Conservation (phyloP, 2,113 vertebrate genomes). For the Xyrauchen texanus region DNA sequence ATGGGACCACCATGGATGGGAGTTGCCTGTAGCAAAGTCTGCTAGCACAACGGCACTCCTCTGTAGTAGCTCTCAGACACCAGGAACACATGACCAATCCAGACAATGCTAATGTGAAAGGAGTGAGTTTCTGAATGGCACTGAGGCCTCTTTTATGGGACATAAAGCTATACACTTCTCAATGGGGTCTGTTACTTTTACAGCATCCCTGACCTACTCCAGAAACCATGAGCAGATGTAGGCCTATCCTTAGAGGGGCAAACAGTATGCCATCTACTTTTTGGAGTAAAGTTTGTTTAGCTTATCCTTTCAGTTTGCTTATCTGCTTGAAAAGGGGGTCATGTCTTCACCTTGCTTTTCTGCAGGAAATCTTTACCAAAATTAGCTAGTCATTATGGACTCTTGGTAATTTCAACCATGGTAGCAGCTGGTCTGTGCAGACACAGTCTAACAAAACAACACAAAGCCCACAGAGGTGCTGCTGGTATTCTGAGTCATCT, state of each 20-base stretch:
- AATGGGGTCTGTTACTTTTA: slow-evolving; percentile 44
- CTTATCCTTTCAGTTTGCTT: slow-evolving; percentile 29
- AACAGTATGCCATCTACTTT: slow-evolving; percentile 20
- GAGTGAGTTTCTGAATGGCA: slow-evolving; percentile 44
- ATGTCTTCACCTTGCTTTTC: slow-evolving; percentile 26
- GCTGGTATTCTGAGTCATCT: slow-evolving; percentile 18
- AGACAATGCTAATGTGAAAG: slow-evolving; percentile 45
- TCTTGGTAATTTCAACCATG: slow-evolving; percentile 19
- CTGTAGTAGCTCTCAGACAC: slow-evolving; percentile 37
- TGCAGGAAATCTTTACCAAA: slow-evolving; percentile 44
- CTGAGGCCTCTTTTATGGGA: slow-evolving; percentile 4
- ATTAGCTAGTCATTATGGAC: slow-evolving; percentile 17
- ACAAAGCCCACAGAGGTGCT: slow-evolving; percentile 8
- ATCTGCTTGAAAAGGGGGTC: slow-evolving; percentile 10
- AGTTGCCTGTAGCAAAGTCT: slow-evolving; percentile 43
- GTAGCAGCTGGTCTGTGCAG: slow-evolving; percentile 4
- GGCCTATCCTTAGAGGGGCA: slow-evolving; percentile 17
- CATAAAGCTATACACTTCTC: slow-evolving; percentile 33
- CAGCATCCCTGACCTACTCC: slow-evolving; percentile 28
- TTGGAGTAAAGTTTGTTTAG: slow-evolving; percentile 19
- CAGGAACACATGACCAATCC: slow-evolving; percentile 39
- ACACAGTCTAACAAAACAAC: slow-evolving; percentile 14
- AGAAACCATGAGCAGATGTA: slow-evolving; percentile 46
- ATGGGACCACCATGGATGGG: slow-evolving; percentile 68
- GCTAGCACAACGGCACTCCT: slow-evolving; percentile 34